These are phyloP conservation scores for Diabrotica balteata DNA, from an alignment of 2,888 invertebrate species.

Conservation along the genomic window DNA sequence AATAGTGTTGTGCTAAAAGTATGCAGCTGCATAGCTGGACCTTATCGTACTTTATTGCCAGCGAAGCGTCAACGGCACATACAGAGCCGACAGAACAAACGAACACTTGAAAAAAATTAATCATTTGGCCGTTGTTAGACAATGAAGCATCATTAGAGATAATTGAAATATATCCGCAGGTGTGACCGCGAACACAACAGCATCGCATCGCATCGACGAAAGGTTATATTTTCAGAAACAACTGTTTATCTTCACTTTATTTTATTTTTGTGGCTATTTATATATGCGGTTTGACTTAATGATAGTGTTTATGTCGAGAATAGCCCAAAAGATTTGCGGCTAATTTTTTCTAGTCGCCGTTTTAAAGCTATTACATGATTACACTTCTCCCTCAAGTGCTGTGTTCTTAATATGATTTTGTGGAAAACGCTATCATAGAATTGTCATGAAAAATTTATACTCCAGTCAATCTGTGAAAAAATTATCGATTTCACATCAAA, in stretches of 20 bases:
- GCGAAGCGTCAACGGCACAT: constrained; percentile 16
- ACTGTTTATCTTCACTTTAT: constrained; percentile 1
- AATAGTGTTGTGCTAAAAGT: constrained; percentile 25
- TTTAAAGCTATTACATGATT: no score
- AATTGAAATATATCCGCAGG: constrained; percentile 31
- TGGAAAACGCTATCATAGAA: no score
- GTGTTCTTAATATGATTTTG: no score
- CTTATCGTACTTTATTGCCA: constrained; percentile 35
- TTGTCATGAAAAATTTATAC: no score
- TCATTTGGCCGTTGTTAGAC: constrained; percentile 17
- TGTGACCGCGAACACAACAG: constrained; percentile 5
- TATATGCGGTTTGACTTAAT: not conserved
- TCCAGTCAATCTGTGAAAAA: no score
- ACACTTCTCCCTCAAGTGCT: no score
- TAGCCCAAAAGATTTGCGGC: no score
- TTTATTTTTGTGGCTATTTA: constrained; percentile 9
- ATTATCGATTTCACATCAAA: no score
- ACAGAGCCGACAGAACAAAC: constrained; percentile 4
- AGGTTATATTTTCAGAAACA: constrained; percentile 8
- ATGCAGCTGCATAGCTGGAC: constrained; percentile 35
- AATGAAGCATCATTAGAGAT: constrained; percentile 26
- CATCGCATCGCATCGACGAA: not conserved
- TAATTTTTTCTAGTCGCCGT: no score
- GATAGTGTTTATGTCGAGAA: no score
- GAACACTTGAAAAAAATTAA: constrained; percentile 28